Evolutionary conservation across 64 coral and sea anemone genomes (phyloP).

Genomic region (Pocillopora damicornis): DNA sequence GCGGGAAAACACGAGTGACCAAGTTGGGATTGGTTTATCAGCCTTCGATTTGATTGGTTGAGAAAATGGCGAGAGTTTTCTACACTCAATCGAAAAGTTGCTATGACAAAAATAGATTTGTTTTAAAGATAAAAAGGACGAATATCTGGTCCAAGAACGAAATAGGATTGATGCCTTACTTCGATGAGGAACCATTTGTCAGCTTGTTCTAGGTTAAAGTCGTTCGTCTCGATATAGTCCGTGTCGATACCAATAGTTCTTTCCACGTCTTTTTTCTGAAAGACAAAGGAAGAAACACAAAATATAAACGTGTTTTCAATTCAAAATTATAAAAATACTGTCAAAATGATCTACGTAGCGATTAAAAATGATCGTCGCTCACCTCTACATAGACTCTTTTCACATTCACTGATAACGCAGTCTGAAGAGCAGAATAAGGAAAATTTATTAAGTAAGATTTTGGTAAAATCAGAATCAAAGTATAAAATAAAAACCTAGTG

Average conservation of each 20-base stretch:
- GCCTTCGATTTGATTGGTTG: too few species aligned
- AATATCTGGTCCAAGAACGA: neutral
- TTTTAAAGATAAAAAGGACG: too few species aligned
- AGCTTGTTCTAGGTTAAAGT: constrained; percentile 74
- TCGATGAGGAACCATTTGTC: constrained; percentile 91
- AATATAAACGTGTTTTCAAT: neutral
- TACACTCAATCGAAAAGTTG: too few species aligned
- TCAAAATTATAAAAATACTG: neutral
- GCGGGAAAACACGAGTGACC: too few species aligned
- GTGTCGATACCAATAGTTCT: constrained; percentile 99
- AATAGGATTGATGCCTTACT: constrained; percentile 31
- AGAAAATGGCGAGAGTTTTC: too few species aligned
- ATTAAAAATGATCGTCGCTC: constrained; percentile 17
- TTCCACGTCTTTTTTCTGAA: constrained; percentile 95
- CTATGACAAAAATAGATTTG: too few species aligned
- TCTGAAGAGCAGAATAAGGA: constrained; percentile 39
- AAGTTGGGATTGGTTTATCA: too few species aligned
- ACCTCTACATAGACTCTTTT: constrained; percentile 99
- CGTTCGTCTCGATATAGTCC: constrained; percentile 97
- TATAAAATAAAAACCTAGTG: too few species aligned
- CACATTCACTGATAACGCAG: constrained; percentile 95
- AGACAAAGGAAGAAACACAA: neutral
- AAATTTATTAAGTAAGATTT: neutral
- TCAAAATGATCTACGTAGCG: too few species aligned
- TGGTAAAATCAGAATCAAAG: too few species aligned